Percentiles rank a stretch among this genome's conserved stretches.
These are phyloP conservation scores for Ctena decussata DNA, from an alignment of 2,888 invertebrate genomes.

Conservation along the genomic window DNA sequence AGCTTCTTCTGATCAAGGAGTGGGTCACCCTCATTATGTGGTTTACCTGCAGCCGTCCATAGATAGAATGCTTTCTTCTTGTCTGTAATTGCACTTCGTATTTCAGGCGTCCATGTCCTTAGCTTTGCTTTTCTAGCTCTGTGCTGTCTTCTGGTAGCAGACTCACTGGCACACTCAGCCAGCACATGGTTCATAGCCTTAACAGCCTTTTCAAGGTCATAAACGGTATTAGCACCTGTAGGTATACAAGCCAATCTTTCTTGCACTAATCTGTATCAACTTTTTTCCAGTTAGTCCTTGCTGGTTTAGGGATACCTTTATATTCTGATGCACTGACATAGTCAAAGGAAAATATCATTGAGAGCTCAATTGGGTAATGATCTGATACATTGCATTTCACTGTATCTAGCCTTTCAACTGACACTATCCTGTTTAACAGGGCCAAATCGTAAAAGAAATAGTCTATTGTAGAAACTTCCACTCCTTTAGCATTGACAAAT, in stretches of 20 bases:
- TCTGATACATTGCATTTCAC: slow-evolving; percentile 17
- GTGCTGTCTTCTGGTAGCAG: not conserved
- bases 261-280: not conserved
- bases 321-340: not conserved
- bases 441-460: not conserved
- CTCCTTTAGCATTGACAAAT: slow-evolving; percentile 13
- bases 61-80: not conserved
- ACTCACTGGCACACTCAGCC: not conserved
- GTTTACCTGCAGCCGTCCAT: not conserved
- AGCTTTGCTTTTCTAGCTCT: not conserved
- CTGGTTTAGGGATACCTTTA: not conserved
- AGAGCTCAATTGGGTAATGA: not conserved
- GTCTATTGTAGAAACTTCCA: slow-evolving; percentile 24
- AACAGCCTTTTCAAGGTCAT: not conserved
- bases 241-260: not conserved
- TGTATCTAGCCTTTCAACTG: not conserved
- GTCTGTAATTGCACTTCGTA: not conserved
- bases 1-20: not conserved
- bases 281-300: not conserved
- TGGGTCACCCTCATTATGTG: not conserved
- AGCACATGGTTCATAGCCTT: not conserved
- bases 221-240: not conserved
- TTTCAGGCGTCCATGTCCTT: not conserved
- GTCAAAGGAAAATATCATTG: not conserved
- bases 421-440: not conserved